phyloP scores from a whole-genome alignment of 2,888 invertebrate species.

The Sesamia inferens region DNA sequence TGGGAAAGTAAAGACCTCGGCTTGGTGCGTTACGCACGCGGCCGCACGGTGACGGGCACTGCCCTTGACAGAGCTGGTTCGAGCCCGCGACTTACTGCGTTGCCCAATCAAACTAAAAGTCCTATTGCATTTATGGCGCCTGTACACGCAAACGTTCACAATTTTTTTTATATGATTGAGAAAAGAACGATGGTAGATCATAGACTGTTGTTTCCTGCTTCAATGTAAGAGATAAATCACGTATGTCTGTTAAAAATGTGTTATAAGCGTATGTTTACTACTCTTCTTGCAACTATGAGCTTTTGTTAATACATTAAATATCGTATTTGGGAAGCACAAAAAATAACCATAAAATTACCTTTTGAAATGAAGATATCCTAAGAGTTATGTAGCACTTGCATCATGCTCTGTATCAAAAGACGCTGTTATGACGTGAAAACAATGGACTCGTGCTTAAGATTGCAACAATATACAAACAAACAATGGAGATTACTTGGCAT shows the following conservation, averaged over 20 bases:
- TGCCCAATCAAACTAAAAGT: constrained; percentile 52
- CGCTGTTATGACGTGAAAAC: constrained; percentile 26
- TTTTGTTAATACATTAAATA: not conserved
- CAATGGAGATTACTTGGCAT: constrained; percentile 41
- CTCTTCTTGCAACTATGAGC: not conserved
- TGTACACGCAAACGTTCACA: constrained; percentile 5
- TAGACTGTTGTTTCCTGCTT: not conserved
- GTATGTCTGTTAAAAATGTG: not conserved
- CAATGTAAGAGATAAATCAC: not conserved
- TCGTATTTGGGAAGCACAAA: not conserved
- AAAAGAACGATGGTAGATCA: not conserved
- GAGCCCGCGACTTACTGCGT: constrained; percentile 54
- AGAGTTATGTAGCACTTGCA: constrained; percentile 7
- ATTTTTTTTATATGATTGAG: not conserved
- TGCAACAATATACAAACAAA: constrained; percentile 41
- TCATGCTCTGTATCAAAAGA: constrained; percentile 14
- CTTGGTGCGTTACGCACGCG: constrained; percentile 70
- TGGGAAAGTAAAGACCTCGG: constrained; percentile 87
- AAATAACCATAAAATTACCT: constrained; percentile 11
- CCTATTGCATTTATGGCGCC: constrained; percentile 21
- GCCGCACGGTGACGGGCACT: constrained; percentile 79
- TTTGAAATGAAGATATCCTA: not conserved
- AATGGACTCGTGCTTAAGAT: constrained; percentile 34
- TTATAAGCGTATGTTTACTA: not conserved
- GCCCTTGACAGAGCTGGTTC: constrained; percentile 86